Evolutionary conservation across 1,140 invertebrate species (phyloP).

Genomic region (Drosophila suzukii): DNA sequence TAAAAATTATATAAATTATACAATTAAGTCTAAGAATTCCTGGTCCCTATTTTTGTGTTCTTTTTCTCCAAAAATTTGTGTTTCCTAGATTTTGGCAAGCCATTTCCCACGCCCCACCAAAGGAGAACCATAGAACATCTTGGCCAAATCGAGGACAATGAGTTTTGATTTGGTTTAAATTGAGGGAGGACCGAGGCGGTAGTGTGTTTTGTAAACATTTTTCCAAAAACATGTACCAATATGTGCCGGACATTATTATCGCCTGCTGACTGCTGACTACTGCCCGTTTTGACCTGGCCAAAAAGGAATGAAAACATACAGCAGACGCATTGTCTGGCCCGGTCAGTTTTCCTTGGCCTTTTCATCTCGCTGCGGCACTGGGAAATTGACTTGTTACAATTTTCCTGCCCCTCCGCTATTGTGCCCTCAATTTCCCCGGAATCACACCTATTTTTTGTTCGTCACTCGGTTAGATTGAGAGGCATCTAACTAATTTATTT

Average conservation of each 20-base stretch:
- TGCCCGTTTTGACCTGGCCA: slow-evolving; percentile 1
- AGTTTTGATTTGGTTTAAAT: slow-evolving; percentile 64
- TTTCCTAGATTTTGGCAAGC: not conserved
- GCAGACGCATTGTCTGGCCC: slow-evolving; percentile 10
- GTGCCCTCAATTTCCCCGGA: slow-evolving; percentile 48
- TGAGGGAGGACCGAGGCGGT: slow-evolving; percentile 47
- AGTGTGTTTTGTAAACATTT: slow-evolving; percentile 78
- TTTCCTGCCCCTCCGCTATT: slow-evolving; percentile 17
- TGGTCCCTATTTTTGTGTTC: not conserved
- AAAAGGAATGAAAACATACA: not conserved
- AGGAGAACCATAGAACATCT: not conserved
- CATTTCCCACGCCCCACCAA: slow-evolving; percentile 56
- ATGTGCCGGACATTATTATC: slow-evolving; percentile 11
- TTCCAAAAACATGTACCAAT: slow-evolving; percentile 68
- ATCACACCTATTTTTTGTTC: slow-evolving; percentile 61
- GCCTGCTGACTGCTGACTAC: slow-evolving; percentile 29
- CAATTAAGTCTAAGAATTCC: no score
- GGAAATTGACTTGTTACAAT: slow-evolving; percentile 72
- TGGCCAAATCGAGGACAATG: slow-evolving; percentile 52
- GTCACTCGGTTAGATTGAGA: slow-evolving; percentile 29
- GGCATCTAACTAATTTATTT: slow-evolving; percentile 29
- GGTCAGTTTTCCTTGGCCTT: slow-evolving; percentile 17
- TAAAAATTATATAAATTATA: no score
- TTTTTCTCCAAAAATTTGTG: not conserved
- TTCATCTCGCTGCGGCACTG: slow-evolving; percentile 23